phyloP scores from a whole-genome alignment of 2,888 invertebrate genomes.

The Cactoblastis cactorum region DNA sequence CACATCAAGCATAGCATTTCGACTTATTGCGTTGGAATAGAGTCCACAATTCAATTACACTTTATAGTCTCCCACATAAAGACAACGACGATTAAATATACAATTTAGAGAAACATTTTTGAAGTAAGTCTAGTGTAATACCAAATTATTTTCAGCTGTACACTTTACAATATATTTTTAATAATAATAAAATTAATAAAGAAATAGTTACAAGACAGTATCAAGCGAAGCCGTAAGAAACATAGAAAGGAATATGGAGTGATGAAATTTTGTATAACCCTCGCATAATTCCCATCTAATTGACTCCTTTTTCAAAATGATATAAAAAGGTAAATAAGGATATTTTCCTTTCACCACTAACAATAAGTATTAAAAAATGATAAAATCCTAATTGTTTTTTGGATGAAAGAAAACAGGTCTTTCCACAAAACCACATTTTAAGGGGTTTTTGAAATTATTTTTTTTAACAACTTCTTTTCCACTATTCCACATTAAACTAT shows the following conservation, averaged over 20 bases:
- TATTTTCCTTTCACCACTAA: too few relatives aligned
- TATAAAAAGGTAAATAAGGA: too few relatives aligned
- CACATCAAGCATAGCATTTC: background rate
- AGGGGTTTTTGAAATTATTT: too few relatives aligned
- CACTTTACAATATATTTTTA: conserved; percentile 17
- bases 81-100: conserved; percentile 26
- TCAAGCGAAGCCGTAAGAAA: conserved; percentile 28
- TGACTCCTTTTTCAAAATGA: background rate
- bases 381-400: too few relatives aligned
- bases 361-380: too few relatives aligned
- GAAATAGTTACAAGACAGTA: conserved; percentile 27
- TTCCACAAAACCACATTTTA: too few relatives aligned
- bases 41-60: conserved; percentile 13
- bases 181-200: conserved; percentile 47
- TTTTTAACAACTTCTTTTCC: too few relatives aligned
- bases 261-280: background rate
- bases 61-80: background rate
- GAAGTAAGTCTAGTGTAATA: conserved; percentile 30
- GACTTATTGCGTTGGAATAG: background rate
- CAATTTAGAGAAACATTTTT: conserved; percentile 33
- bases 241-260: background rate
- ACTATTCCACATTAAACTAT: too few relatives aligned
- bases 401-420: too few relatives aligned
- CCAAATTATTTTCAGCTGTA: conserved; percentile 28
- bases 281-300: background rate